These are phyloP conservation scores for Portunus trituberculatus DNA, from an alignment of 1,140 invertebrate species.

Conservation along the genomic window DNA sequence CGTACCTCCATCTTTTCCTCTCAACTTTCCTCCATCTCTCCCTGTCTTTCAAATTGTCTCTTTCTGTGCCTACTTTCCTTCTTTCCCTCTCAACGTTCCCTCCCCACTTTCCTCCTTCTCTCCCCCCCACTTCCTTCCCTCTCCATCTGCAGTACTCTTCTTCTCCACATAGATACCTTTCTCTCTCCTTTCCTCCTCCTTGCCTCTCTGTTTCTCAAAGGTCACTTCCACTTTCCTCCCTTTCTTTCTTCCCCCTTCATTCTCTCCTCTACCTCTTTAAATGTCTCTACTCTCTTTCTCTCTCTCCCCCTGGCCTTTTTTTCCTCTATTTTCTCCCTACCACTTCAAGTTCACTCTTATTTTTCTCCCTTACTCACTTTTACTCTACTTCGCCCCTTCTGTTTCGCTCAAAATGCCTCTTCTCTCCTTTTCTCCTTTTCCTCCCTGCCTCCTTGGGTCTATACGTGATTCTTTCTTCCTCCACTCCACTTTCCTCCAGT, in stretches of 20 bases:
- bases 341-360: background rate
- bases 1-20: background rate
- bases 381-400: background rate
- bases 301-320: background rate
- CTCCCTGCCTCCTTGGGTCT: background rate
- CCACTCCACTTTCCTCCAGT: background rate
- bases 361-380: background rate
- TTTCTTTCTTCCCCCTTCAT: background rate
- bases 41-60: conserved; percentile 26
- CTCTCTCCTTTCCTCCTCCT: background rate
- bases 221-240: background rate
- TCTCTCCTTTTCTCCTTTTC: background rate
- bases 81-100: background rate
- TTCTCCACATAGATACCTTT: no score
- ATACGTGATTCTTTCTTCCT: background rate
- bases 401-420: background rate
- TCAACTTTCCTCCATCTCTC: background rate
- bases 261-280: background rate
- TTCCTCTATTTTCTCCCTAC: no score
- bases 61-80: background rate
- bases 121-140: background rate
- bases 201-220: background rate
- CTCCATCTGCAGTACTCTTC: background rate
- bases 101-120: background rate
- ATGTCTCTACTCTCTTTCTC: background rate